Conservation (phyloP, 1,140 invertebrate genomes). For the Achatina immaculata region DNA sequence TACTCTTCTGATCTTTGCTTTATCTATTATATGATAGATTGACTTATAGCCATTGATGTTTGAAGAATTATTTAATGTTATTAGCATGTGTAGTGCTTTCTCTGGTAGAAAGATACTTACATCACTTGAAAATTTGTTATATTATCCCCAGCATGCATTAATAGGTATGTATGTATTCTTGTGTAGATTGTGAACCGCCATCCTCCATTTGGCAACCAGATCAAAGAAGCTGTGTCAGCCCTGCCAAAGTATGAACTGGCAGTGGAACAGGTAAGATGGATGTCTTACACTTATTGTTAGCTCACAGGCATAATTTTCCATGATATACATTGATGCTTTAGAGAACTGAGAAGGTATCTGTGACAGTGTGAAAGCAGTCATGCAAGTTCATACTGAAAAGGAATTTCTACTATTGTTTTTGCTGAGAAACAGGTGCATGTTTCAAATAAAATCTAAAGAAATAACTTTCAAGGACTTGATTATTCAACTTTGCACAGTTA, state of each 20-base stretch:
- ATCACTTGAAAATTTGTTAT: too few relatives aligned
- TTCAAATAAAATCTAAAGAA: not conserved
- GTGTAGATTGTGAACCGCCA: slow-evolving; percentile 73
- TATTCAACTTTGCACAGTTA: too few relatives aligned
- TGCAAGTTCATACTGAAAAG: not conserved
- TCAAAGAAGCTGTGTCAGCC: slow-evolving; percentile 63
- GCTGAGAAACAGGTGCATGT: not conserved
- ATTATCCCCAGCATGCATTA: too few relatives aligned
- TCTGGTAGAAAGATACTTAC: too few relatives aligned
- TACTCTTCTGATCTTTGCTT: not conserved
- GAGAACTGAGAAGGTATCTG: not conserved
- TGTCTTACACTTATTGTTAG: slow-evolving; percentile 10
- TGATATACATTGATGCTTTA: too few relatives aligned
- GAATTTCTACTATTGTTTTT: not conserved
- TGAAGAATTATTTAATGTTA: too few relatives aligned
- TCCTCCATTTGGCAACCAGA: slow-evolving; percentile 73
- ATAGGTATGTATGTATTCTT: too few relatives aligned
- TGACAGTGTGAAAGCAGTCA: not conserved
- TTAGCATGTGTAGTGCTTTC: too few relatives aligned
- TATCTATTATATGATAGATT: too few relatives aligned
- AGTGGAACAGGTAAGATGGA: slow-evolving; percentile 70
- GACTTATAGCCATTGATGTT: too few relatives aligned
- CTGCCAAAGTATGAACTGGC: slow-evolving; percentile 72
- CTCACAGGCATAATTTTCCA: slow-evolving; percentile 11
- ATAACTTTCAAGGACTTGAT: not conserved